These are phyloP conservation scores for Zaprionus taronus DNA, from an alignment of 1,140 invertebrate species.

Conservation along the genomic window DNA sequence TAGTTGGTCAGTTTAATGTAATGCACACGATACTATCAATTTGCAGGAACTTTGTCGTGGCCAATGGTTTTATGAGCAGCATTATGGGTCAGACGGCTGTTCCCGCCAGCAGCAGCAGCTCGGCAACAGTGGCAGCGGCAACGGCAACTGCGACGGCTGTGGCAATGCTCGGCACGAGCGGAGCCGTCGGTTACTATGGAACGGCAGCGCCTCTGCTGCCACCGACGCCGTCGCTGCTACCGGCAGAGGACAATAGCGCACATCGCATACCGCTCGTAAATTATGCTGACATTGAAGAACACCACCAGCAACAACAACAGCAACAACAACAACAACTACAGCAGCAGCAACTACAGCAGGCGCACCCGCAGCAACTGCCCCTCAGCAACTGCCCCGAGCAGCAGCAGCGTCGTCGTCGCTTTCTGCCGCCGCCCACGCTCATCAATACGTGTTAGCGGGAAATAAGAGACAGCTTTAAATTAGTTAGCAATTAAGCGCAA, in stretches of 20 bases:
- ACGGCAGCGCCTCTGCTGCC: constrained; percentile 31
- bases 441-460: constrained; percentile 74
- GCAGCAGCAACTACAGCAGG: constrained; percentile 19
- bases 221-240: constrained; percentile 16
- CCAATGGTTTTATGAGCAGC: constrained; percentile 84
- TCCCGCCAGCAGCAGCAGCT: constrained; percentile 4
- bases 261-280: constrained; percentile 45
- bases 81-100: constrained; percentile 71
- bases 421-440: constrained; percentile 48
- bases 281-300: constrained; percentile 56
- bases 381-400: constrained; percentile 25
- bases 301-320: constrained; percentile 24
- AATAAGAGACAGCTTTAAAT: constrained; percentile 60
- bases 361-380: constrained; percentile 17
- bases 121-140: constrained; percentile 1
- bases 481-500: constrained; percentile 33
- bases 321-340: neutral
- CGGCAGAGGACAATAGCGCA: constrained; percentile 46
- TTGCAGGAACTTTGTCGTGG: constrained; percentile 84
- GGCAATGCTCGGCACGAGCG: constrained; percentile 11
- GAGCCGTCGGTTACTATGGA: constrained; percentile 39
- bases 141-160: constrained; percentile 3
- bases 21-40: constrained; percentile 60
- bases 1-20: constrained; percentile 61
- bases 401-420: constrained; percentile 42